Percentiles rank a stretch among this genome's conserved stretches.
Conservation (phyloP, 2,797 vertebrate genomes). For the Anguilla pacifica region DNA sequence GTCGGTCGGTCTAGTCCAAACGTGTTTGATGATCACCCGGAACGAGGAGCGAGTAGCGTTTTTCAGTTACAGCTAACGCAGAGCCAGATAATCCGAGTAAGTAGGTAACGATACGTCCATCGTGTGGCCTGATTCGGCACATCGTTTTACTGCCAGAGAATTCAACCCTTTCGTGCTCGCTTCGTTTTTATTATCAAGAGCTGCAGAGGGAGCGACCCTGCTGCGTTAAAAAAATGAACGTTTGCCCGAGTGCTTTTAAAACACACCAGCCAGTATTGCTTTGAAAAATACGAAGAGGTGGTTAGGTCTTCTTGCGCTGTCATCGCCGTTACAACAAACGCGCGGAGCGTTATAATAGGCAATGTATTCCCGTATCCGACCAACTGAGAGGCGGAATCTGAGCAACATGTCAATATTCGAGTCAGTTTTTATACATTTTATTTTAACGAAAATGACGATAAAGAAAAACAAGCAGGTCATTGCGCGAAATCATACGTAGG, state of each 20-base stretch:
- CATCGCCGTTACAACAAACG: background rate
- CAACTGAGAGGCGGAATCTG: background rate
- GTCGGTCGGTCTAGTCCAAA: conserved; percentile 50
- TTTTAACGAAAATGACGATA: background rate
- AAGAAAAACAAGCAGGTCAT: background rate
- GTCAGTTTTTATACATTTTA: too few relatives aligned
- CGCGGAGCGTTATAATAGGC: background rate
- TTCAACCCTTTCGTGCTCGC: conserved; percentile 2
- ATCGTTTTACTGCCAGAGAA: background rate
- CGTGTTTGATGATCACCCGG: conserved; percentile 40
- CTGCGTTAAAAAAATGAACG: background rate
- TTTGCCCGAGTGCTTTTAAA: background rate
- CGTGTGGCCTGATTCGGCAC: conserved; percentile 39
- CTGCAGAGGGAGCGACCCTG: background rate
- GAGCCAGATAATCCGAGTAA: conserved; percentile 29
- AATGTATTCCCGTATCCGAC: background rate
- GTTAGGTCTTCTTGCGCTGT: background rate
- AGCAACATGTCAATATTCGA: background rate
- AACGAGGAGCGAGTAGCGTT: conserved; percentile 30
- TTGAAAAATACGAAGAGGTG: background rate
- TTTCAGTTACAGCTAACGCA: conserved; percentile 28
- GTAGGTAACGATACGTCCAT: conserved; percentile 37
- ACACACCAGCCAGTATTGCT: background rate
- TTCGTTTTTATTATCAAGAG: background rate
- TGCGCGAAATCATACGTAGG: background rate